Evolutionary conservation across 2,113 vertebrate species (phyloP).

Genomic region (Sigmodon hispidus): DNA sequence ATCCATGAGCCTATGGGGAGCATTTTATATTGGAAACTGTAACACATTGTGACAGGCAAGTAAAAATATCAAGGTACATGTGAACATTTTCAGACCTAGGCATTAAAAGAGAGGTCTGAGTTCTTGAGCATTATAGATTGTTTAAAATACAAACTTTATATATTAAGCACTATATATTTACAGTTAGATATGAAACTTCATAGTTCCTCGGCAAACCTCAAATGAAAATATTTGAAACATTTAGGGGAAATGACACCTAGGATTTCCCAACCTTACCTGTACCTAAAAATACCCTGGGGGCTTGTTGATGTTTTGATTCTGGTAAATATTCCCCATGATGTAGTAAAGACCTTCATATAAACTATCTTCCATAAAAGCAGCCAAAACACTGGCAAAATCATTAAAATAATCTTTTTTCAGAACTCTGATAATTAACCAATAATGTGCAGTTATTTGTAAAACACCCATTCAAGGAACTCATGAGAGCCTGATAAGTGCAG

Average conservation of each 20-base stretch:
- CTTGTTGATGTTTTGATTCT: background rate
- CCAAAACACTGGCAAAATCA: background rate
- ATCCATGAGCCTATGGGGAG: too few relatives aligned
- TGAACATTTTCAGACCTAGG: background rate
- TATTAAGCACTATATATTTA: background rate
- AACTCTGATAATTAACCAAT: background rate
- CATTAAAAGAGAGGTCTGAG: background rate
- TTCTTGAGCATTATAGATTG: background rate
- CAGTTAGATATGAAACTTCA: background rate
- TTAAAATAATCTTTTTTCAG: constrained; percentile 3
- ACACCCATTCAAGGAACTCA: background rate
- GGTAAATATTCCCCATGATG: background rate
- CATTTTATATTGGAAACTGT: background rate
- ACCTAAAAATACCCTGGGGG: background rate
- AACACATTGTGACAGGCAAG: background rate
- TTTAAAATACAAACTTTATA: background rate
- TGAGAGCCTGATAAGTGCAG: background rate
- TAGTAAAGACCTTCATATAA: background rate
- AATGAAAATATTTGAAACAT: background rate
- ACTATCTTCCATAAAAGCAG: background rate
- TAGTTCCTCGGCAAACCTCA: background rate
- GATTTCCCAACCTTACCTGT: background rate
- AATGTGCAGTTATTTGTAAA: background rate
- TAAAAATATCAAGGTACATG: background rate
- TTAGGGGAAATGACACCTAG: background rate